A percentile compares a stretch with the other conserved stretches of the same genome.
Evolutionary conservation across 2,113 vertebrate genomes (phyloP).

Genomic region (Pica pica): DNA sequence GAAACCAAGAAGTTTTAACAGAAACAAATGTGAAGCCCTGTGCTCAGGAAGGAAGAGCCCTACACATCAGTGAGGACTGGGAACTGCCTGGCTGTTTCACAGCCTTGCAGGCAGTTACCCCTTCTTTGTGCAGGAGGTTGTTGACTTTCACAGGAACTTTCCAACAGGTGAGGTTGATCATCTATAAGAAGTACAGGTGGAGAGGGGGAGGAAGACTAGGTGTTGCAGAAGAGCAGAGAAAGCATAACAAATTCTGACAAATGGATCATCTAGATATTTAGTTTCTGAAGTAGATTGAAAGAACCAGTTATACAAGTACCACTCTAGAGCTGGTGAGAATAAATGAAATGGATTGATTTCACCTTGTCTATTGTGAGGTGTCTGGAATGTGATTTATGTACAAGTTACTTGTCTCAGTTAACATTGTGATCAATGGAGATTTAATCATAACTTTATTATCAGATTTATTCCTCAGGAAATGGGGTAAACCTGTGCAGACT

Average conservation of each 20-base stretch:
- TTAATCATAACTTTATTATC: background rate
- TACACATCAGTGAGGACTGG: background rate
- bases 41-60: background rate
- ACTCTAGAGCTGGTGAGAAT: background rate
- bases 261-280: background rate
- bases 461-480: background rate
- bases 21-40: background rate
- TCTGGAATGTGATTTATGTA: background rate
- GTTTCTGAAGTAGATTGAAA: background rate
- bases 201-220: background rate
- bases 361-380: background rate
- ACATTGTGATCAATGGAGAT: background rate
- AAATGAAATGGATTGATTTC: background rate
- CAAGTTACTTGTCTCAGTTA: background rate
- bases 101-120: background rate
- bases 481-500: background rate
- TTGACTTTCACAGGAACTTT: background rate
- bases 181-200: background rate
- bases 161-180: background rate
- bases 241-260: background rate
- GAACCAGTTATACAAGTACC: background rate
- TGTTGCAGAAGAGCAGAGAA: background rate
- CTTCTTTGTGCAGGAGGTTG: background rate
- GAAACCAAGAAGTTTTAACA: background rate
- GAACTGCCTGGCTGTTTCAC: background rate